Percentiles rank a stretch among this genome's conserved stretches.
These are phyloP conservation scores for Drosophila nr. perissopoda DNA, from an alignment of 2,888 invertebrate genomes.

Conservation along the genomic window DNA sequence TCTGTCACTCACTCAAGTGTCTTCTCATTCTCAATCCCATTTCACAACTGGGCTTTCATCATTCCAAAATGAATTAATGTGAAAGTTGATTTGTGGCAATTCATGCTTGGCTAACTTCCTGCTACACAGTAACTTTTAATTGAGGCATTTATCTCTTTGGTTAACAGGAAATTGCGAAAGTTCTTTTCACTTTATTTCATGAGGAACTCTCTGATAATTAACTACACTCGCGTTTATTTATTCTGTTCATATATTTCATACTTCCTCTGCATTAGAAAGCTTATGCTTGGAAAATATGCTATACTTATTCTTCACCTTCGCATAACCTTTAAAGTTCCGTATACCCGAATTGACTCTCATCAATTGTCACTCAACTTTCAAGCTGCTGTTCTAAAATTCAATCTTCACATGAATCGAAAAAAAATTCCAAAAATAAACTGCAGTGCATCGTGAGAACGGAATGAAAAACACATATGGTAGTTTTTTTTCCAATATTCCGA, in stretches of 20 bases:
- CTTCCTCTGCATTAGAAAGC: neutral
- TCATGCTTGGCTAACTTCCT: constrained; percentile 61
- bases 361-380: constrained; percentile 37
- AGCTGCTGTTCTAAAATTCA: constrained; percentile 19
- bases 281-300: neutral
- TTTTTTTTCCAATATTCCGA: constrained; percentile 8
- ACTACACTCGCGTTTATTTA: neutral
- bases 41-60: constrained; percentile 34
- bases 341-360: constrained; percentile 8
- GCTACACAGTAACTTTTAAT: constrained; percentile 67
- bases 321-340: neutral
- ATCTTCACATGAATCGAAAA: constrained; percentile 14
- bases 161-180: constrained; percentile 71
- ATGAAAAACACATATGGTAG: neutral
- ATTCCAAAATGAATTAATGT: constrained; percentile 69
- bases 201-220: constrained; percentile 8
- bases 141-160: constrained; percentile 47
- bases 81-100: constrained; percentile 77
- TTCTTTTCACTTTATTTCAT: constrained; percentile 28
- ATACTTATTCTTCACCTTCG: neutral
- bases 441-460: neutral
- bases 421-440: neutral
- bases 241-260: neutral
- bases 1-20: constrained; percentile 57
- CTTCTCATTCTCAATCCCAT: neutral